Percentiles rank a stretch among this genome's conserved stretches.
Evolutionary conservation across 2,888 invertebrate species (phyloP).

Genomic region (Apocheima hispidaria): DNA sequence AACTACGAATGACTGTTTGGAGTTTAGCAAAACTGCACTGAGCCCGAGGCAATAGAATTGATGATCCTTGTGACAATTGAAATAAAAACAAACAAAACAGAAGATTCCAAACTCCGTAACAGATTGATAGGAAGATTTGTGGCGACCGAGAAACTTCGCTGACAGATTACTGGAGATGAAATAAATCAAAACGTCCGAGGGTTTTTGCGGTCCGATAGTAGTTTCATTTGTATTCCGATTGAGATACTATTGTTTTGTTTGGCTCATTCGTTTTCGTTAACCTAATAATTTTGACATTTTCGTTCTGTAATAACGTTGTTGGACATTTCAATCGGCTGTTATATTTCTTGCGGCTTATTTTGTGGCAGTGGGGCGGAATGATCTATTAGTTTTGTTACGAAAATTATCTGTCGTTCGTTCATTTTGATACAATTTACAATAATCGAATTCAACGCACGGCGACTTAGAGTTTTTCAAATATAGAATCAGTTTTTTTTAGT

Average conservation of each 20-base stretch:
- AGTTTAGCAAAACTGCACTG: slow-evolving; percentile 24
- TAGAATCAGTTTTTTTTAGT: not conserved
- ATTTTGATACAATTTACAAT: not conserved
- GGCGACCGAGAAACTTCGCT: slow-evolving; percentile 60
- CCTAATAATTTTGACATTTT: slow-evolving; percentile 30
- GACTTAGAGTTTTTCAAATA: no score
- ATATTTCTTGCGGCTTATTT: slow-evolving; percentile 21
- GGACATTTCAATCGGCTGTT: slow-evolving; percentile 18
- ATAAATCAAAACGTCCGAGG: slow-evolving; percentile 55
- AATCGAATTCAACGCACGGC: no score
- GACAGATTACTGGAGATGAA: slow-evolving; percentile 60
- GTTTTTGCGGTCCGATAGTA: slow-evolving; percentile 48
- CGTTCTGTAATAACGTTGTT: slow-evolving; percentile 17
- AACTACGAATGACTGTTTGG: not conserved
- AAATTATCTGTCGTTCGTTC: not conserved
- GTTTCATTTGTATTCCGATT: slow-evolving; percentile 41
- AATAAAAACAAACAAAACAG: slow-evolving; percentile 58
- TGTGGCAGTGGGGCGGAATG: slow-evolving; percentile 2
- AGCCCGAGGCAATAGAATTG: slow-evolving; percentile 43
- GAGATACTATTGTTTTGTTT: slow-evolving; percentile 30
- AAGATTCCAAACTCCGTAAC: slow-evolving; percentile 48
- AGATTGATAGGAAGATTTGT: slow-evolving; percentile 63
- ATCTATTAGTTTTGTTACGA: slow-evolving; percentile 18
- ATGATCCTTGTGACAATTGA: slow-evolving; percentile 52
- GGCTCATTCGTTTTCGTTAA: slow-evolving; percentile 28